phyloP scores from a whole-genome alignment of 2,888 invertebrate species.

The Harpalus rufipes region DNA sequence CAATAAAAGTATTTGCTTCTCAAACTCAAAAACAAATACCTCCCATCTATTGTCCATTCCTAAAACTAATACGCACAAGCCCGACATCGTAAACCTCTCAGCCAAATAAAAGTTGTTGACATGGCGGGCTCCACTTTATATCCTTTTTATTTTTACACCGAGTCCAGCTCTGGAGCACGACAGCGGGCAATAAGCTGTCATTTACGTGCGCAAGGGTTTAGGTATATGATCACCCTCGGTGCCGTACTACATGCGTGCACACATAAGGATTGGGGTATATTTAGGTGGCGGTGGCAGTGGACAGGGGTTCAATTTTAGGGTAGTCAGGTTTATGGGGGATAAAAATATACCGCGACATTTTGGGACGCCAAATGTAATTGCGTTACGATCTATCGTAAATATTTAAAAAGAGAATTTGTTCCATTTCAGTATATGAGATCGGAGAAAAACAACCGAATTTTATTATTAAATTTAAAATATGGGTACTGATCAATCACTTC shows the following conservation, averaged over 20 bases:
- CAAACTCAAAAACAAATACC: slow-evolving; percentile 44
- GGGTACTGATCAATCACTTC: too few relatives aligned
- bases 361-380: neutral
- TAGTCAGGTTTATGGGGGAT: neutral
- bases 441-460: too few relatives aligned
- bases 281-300: neutral
- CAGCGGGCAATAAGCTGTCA: slow-evolving; percentile 40
- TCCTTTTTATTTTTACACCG: slow-evolving; percentile 55
- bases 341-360: neutral
- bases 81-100: slow-evolving; percentile 43
- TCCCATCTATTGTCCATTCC: slow-evolving; percentile 41
- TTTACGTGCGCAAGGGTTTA: slow-evolving; percentile 48
- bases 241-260: slow-evolving; percentile 43
- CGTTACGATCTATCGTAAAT: neutral
- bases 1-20: slow-evolving; percentile 44
- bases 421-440: neutral
- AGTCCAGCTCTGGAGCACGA: slow-evolving; percentile 34
- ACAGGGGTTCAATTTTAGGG: neutral
- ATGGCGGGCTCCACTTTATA: slow-evolving; percentile 44
- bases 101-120: slow-evolving; percentile 56
- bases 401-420: neutral
- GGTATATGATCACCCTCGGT: slow-evolving; percentile 56
- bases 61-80: slow-evolving; percentile 44
- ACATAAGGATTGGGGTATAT: slow-evolving; percentile 14
- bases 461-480: too few relatives aligned